A percentile compares a stretch with the other conserved stretches of the same genome.
phyloP scores from a whole-genome alignment of 2,888 invertebrate genomes.

The Meghimatium bilineatum region DNA sequence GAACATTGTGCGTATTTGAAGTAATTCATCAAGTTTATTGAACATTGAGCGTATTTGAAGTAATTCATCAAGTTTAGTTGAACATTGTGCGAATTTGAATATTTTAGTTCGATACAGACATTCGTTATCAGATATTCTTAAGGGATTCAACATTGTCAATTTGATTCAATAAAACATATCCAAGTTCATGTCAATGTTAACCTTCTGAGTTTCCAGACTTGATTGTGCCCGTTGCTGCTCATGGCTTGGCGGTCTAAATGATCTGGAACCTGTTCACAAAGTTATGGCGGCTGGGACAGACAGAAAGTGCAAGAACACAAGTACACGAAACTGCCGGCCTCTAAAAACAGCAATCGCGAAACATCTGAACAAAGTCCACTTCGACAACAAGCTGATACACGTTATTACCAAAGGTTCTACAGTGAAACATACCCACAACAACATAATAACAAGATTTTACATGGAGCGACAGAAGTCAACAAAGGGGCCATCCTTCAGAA shows the following conservation, averaged over 20 bases:
- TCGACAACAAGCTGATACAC: not conserved
- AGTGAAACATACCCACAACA: not conserved
- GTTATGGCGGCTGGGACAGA: slow-evolving; percentile 23
- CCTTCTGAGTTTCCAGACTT: no score
- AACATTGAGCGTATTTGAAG: no score
- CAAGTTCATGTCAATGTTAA: no score
- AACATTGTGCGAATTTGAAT: no score
- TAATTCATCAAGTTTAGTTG: no score
- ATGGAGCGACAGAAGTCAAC: slow-evolving; percentile 36
- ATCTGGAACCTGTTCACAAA: slow-evolving; percentile 26
- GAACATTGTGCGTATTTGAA: no score
- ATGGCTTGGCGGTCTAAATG: slow-evolving; percentile 33
- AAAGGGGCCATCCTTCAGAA: slow-evolving; percentile 36
- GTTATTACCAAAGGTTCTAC: not conserved
- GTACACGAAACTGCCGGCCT: not conserved
- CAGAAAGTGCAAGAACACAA: slow-evolving; percentile 7
- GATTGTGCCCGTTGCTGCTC: not conserved
- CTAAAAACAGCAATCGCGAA: not conserved
- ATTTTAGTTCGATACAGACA: no score
- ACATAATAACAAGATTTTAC: not conserved
- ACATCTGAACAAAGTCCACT: not conserved
- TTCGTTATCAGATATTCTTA: no score
- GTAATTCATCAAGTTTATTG: no score
- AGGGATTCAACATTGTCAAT: no score
- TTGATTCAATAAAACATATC: no score